Evolutionary conservation across 2,797 vertebrate species (phyloP), one percentile per base, ranked within the genome.

Genomic region (Phoebastria nigripes): DNA sequence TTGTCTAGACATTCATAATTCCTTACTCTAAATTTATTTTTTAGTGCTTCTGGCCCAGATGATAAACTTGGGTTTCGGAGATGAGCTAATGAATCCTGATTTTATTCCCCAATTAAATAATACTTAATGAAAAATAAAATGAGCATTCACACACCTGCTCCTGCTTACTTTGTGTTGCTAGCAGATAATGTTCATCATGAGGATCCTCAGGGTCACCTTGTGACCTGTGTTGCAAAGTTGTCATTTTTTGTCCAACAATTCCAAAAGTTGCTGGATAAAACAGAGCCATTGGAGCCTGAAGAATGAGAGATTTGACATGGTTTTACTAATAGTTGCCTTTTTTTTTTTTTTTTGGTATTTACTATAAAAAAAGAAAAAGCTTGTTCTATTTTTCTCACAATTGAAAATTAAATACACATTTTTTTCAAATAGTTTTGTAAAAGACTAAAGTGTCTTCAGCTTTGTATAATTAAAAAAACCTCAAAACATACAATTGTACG

Each of bases 201-300:
- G 99, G 99, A 87, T 99, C 99, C 87, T 99, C 99, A 2, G 99
- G 97, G 79, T 99, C 99, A 4, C 99, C 99, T 91, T 99, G 99
- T 17, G 99, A 99, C 56, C 99, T 98, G 94, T 99, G 99, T 89
- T 99, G 99, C 88, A 99, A 97, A 55, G 96, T 98, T 12, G 99
- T 99, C 99, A 99, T 99, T 98, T 99, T 99, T 97, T 99, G 99
- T 77, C 99, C 99, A 61, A 99, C 98, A 11, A 99, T 99, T 87
- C 99, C 99, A 98, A 99, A 99, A 6, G 99, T 99, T 71, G 99
- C 98, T 1, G 99, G 99, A 96, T 99, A 99, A 97, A 99, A 99
- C 44, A 99, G 96, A 90, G 99, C 99, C 99, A 99, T 99, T 9
- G 99, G 98, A 84, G 99, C 99, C 99, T 99, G 82, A 47, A 46